Conservation (phyloP, 2,888 invertebrate genomes). For the Andrena dorsata region DNA sequence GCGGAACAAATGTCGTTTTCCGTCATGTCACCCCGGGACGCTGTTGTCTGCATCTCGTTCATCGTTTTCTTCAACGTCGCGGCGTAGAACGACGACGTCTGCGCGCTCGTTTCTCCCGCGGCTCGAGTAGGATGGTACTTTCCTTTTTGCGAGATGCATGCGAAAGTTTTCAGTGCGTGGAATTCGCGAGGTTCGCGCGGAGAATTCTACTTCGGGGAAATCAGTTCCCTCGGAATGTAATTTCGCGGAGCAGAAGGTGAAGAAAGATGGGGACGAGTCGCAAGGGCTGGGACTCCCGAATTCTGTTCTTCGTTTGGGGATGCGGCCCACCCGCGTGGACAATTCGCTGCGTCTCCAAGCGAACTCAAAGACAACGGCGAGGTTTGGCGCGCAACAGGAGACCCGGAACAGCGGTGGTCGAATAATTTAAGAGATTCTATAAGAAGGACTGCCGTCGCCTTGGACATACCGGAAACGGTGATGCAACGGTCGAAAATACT, state of each 20-base stretch:
- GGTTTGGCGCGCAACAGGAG: no score
- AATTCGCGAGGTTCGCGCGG: background rate
- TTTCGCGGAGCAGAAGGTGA: no score
- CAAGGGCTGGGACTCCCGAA: no score
- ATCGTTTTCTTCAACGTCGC: background rate
- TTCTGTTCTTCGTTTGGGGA: background rate
- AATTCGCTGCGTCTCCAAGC: conserved; percentile 2
- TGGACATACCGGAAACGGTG: conserved; percentile 12
- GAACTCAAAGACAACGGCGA: background rate
- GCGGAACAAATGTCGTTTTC: conserved; percentile 1
- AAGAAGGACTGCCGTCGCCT: background rate
- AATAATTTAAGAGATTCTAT: background rate
- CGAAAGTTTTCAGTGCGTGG: background rate
- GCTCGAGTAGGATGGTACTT: background rate
- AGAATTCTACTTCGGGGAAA: conserved; percentile 2
- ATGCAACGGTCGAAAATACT: conserved; percentile 27
- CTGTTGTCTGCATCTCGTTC: background rate
- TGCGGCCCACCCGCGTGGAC: background rate
- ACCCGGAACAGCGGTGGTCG: background rate
- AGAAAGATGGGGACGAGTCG: background rate
- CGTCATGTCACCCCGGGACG: background rate
- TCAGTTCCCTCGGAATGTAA: background rate
- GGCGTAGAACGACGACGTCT: background rate
- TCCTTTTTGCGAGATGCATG: background rate
- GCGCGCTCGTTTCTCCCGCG: background rate